Evolutionary conservation across 2,113 vertebrate species (phyloP), one percentile per base, ranked within the genome.

Genomic region (Onychorhynchus coronatus): DNA sequence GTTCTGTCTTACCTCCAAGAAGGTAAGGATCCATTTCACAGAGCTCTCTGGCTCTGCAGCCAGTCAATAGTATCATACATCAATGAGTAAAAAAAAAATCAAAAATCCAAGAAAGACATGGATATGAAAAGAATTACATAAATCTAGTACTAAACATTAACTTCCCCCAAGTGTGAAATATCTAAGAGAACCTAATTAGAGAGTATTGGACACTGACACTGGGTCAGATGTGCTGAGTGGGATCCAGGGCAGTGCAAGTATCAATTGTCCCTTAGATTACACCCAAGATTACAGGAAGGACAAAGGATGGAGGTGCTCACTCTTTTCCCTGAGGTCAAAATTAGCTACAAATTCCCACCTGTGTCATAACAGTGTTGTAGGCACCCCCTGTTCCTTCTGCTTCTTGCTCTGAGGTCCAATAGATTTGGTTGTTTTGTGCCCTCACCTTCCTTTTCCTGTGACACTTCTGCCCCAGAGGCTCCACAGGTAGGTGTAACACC

Each of bases 1-100:
- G 85, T 21, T 88, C 44, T 55, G 90, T 89, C 49, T 74, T 50
- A 2, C 91, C 91, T 85, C 67, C 74, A 12, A 95, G 85, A 33
- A 90, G 66, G 62, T 77, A 97, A 75, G 44, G 55, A 91, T 93
- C 88, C 28, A 95, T 88, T 96, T 97, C 92, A 85, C 91, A 98
- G 47, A 95, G 77, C 63, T 70, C 46, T 96, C 78, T 94, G 94
- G 35, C 89, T 98, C 88, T 97, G 93, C 85, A 97, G 85, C 78
- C 91, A 97, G 67, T 93, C 95, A 73, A 89, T 94, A 70, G 55
- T 96, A 37, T 93, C 77, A 4, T 95, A 89, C 93, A 97, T 96
- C 89, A 95, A 28, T 22, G 37, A 90, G 14, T 31, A 9, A 78
- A 65, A 73, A 39, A 27, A 74, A 61, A 52, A 16, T 19, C 4